Percentiles rank a stretch among this genome's conserved stretches.
Conservation (phyloP, 2,888 invertebrate genomes). For the Drosophila prostipennis region DNA sequence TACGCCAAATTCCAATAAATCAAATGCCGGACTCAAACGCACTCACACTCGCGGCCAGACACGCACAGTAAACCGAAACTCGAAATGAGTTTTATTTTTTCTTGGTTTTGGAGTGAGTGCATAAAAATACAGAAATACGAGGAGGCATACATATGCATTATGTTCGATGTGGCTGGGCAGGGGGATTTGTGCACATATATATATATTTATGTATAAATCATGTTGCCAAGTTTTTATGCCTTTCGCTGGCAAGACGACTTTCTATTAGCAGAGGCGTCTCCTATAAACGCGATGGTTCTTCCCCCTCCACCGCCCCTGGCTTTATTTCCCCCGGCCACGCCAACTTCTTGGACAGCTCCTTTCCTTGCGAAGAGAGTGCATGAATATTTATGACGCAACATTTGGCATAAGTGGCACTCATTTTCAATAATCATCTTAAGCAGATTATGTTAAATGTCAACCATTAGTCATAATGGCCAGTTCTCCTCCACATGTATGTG, state of each 20-base stretch:
- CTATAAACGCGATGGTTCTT: conserved; percentile 35
- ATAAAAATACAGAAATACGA: conserved; percentile 53
- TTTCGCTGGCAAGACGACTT: conserved; percentile 62
- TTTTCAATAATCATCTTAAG: conserved; percentile 79
- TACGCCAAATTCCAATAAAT: conserved; percentile 77
- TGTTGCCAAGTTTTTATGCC: conserved; percentile 80
- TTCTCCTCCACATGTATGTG: conserved; percentile 49
- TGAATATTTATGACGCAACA: conserved; percentile 80
- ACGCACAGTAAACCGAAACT: conserved; percentile 37
- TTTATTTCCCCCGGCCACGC: conserved; percentile 20
- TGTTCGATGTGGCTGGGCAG: conserved; percentile 32
- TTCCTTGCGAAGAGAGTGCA: conserved; percentile 55
- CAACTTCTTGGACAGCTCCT: conserved; percentile 28
- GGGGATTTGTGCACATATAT: background rate
- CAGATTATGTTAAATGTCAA: conserved; percentile 79
- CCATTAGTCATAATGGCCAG: conserved; percentile 78
- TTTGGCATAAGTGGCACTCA: conserved; percentile 78
- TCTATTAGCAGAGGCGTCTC: conserved; percentile 71
- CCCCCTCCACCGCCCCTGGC: background rate
- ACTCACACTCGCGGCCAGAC: conserved; percentile 8
- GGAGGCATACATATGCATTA: conserved; percentile 65
- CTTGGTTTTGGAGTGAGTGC: conserved; percentile 39
- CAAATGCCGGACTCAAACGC: conserved; percentile 56
- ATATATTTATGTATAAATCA: conserved; percentile 72
- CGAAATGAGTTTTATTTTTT: conserved; percentile 65